Evolutionary conservation across 1,140 invertebrate genomes (phyloP), one percentile per base, ranked within the genome.

Genomic region (Bombus soroeensis): DNA sequence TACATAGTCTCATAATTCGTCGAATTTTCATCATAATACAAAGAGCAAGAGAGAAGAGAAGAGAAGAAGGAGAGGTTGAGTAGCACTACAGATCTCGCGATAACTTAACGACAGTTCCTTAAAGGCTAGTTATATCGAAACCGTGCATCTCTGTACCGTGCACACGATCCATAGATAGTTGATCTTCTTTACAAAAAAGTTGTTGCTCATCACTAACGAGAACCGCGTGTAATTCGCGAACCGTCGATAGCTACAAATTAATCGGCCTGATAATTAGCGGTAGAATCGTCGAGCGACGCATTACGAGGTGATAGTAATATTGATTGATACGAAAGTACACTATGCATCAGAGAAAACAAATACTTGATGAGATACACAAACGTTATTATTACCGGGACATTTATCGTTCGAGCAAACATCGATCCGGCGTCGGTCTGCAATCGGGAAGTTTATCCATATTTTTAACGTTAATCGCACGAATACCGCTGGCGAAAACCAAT

Each of bases 81-180:
- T 34, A 34, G 72, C 85, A 66, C 81, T 89, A 78, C 25, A 80
- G 88, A 88, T 88, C 77, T 47, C 41, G 72, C 87, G 87, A 90
- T 90, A 87, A 83, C n/a, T 70, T 89, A 87, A 90, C 88, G 81
- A 89, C 85, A 87, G 81, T 87, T 90, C 85, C 84, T 89, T 89
- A 89, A 87, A 85, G 79, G 70, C 68, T 74, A 32, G 43, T 57
- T 47, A 41, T 90, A 90, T 89, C 88, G 62, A n/a, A 39, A 25
- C n/a, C 53, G 41, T 81, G 62, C 77, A 90, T 89, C 81, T 83
- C 70, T 39, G 8, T 22, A 25, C 15, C 15, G 15, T 22, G 28
- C 62, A n/a, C 62, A 15, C n/a, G 18, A 25, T 34, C 68, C 83
- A 82, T 86, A 37, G 78, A 79, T 66, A 41, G 41, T 75, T n/a